Conservation (phyloP, 2,797 vertebrate species). For the Champsocephalus esox region DNA sequence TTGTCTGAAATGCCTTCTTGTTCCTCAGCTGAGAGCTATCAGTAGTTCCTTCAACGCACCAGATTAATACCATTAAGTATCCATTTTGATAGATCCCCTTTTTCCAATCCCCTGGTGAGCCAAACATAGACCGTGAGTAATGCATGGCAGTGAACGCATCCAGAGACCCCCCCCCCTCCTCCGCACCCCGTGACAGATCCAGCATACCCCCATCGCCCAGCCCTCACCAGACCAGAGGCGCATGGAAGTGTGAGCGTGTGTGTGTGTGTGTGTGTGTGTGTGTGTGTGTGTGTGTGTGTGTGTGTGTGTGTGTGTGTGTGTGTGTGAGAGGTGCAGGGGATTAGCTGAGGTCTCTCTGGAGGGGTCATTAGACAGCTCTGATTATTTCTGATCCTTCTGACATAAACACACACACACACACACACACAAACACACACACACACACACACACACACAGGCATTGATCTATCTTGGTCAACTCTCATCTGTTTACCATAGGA, state of each 20-base stretch:
- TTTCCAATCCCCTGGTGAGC: too few relatives aligned
- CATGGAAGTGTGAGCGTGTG: slow-evolving; percentile 7
- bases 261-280: too few relatives aligned
- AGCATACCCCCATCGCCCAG: slow-evolving; percentile 22
- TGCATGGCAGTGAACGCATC: neutral
- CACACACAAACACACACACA: slow-evolving; percentile 39
- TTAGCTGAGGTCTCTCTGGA: slow-evolving; percentile 81
- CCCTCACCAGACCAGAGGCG: slow-evolving; percentile 22
- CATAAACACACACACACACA: slow-evolving; percentile 46
- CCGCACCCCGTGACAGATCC: slow-evolving; percentile 28
- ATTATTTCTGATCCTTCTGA: slow-evolving; percentile 71
- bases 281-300: neutral
- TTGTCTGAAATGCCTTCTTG: neutral
- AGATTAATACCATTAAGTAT: neutral
- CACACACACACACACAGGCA: slow-evolving; percentile 40
- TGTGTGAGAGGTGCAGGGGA: slow-evolving; percentile 63
- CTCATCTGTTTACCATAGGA: slow-evolving; percentile 46
- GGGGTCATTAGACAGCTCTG: slow-evolving; percentile 82
- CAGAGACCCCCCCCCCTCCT: neutral
- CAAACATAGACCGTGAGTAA: neutral
- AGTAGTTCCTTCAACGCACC: slow-evolving; percentile 7
- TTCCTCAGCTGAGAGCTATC: neutral
- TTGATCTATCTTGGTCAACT: slow-evolving; percentile 32
- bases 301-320: neutral
- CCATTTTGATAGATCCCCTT: too few relatives aligned